phyloP scores from a whole-genome alignment of 1,140 invertebrate species.

The Calliopsis andreniformis region DNA sequence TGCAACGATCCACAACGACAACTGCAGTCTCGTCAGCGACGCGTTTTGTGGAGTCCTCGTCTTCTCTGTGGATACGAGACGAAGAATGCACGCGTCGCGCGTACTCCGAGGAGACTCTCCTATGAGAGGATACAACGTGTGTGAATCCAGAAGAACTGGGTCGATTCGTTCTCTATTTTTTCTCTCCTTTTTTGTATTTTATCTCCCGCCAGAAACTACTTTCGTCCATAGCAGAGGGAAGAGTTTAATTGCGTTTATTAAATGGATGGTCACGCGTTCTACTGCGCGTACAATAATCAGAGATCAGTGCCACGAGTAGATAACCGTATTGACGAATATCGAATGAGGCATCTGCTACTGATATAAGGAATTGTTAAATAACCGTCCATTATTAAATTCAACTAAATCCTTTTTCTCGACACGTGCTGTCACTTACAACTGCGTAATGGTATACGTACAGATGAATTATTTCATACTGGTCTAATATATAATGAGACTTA shows the following conservation, averaged over 20 bases:
- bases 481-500: too few relatives aligned
- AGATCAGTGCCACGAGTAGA: not conserved
- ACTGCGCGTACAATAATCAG: not conserved
- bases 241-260: constrained; percentile 38
- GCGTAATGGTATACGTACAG: too few relatives aligned
- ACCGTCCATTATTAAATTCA: constrained; percentile 42
- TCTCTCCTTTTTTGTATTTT: constrained; percentile 39
- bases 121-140: constrained; percentile 49
- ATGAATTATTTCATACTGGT: too few relatives aligned
- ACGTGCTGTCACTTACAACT: not conserved
- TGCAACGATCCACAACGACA: constrained; percentile 68
- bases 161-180: too few relatives aligned
- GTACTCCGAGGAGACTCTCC: constrained; percentile 69
- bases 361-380: constrained; percentile 39
- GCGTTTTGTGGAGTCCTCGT: constrained; percentile 59
- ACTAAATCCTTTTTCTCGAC: constrained; percentile 24
- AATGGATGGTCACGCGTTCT: constrained; percentile 15
- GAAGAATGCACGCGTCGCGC: constrained; percentile 53
- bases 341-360: not conserved
- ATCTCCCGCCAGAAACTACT: not conserved
- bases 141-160: not conserved
- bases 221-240: constrained; percentile 1
- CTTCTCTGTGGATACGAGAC: constrained; percentile 42
- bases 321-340: not conserved
- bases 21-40: constrained; percentile 51